Percentiles rank a stretch among this genome's conserved stretches.
Evolutionary conservation across 2,797 vertebrate species (phyloP).

Genomic region (Stomatorhinus walkeri): DNA sequence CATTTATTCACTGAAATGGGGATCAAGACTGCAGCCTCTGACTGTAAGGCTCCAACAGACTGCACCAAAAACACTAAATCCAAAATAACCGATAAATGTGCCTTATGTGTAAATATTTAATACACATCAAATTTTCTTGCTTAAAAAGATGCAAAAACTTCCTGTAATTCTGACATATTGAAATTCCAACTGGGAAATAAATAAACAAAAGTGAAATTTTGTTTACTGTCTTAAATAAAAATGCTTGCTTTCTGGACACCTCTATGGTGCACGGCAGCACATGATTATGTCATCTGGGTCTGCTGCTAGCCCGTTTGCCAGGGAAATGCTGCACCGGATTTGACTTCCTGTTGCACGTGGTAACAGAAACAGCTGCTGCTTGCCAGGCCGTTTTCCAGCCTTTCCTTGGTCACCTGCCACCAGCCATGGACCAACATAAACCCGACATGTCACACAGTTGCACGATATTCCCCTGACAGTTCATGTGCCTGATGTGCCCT

Average conservation of each 20-base stretch:
- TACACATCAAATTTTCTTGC: neutral
- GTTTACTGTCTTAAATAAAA: slow-evolving; percentile 12
- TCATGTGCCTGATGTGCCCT: neutral
- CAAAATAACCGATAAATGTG: neutral
- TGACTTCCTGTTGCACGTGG: slow-evolving; percentile 50
- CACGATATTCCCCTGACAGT: slow-evolving; percentile 21
- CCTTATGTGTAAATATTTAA: neutral
- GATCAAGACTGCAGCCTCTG: neutral
- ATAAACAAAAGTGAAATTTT: neutral
- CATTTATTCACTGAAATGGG: neutral
- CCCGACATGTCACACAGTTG: slow-evolving; percentile 30
- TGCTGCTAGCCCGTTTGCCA: slow-evolving; percentile 46
- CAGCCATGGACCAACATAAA: slow-evolving; percentile 38
- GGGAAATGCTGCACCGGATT: slow-evolving; percentile 44
- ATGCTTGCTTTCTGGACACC: slow-evolving; percentile 5
- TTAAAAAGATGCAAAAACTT: neutral
- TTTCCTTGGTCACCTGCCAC: slow-evolving; percentile 16
- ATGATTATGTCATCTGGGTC: slow-evolving; percentile 35
- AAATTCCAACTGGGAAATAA: neutral
- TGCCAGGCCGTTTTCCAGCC: slow-evolving; percentile 46
- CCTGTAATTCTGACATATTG: neutral
- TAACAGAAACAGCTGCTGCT: slow-evolving; percentile 49
- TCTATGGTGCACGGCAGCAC: slow-evolving; percentile 28
- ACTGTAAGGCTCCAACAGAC: neutral
- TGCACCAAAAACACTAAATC: neutral